Percentiles rank a stretch among this genome's conserved stretches.
These are phyloP conservation scores for Peromyscus californicus DNA, from an alignment of 2,113 vertebrate genomes.

Conservation along the genomic window DNA sequence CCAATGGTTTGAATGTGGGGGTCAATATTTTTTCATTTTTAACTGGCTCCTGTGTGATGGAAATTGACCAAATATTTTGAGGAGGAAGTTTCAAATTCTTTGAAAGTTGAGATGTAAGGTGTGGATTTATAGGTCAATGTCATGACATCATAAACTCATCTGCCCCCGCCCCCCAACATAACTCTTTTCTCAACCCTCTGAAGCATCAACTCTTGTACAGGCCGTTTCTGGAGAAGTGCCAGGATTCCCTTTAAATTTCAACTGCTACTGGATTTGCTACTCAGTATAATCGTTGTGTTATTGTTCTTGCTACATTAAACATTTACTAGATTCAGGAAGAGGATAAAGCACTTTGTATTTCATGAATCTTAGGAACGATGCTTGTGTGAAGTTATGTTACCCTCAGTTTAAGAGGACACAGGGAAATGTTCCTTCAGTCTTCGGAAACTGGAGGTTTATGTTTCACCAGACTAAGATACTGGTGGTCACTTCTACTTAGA, in stretches of 20 bases:
- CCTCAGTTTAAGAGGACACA: neutral
- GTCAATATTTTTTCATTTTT: neutral
- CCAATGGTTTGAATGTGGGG: neutral
- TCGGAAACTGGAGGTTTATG: neutral
- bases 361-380: neutral
- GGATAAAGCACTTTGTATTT: conserved; percentile 3
- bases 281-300: neutral
- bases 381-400: neutral
- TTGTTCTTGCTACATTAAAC: neutral
- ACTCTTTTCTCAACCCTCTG: neutral
- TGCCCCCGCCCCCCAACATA: rapidly evolving
- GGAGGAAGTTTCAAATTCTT: neutral
- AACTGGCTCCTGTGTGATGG: neutral
- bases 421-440: neutral
- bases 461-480: neutral
- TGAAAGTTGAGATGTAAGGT: neutral
- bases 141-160: neutral
- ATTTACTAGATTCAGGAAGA: neutral
- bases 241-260: neutral
- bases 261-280: neutral
- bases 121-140: neutral
- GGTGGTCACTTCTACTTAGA: neutral
- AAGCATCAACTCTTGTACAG: neutral
- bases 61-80: conserved; percentile 11
- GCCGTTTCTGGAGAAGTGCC: neutral